phyloP scores from a whole-genome alignment of 2,888 invertebrate genomes.

The Trichopoda pennipes region DNA sequence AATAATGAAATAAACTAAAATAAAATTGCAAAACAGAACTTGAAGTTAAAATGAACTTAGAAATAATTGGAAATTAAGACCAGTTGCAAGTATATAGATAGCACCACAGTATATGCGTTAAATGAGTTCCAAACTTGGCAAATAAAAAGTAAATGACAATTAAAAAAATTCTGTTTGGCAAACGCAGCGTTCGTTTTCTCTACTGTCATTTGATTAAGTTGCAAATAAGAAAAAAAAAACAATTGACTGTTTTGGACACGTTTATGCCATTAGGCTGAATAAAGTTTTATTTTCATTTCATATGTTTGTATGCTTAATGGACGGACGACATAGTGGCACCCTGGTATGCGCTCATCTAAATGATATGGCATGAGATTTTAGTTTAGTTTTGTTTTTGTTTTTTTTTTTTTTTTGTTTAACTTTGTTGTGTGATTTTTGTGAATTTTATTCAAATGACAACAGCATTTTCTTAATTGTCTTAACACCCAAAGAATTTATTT shows the following conservation, averaged over 20 bases:
- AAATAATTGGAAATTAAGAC: conserved; percentile 57
- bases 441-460: conserved; percentile 24
- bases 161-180: conserved; percentile 42
- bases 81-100: conserved; percentile 44
- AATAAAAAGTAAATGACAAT: conserved; percentile 44
- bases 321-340: conserved; percentile 11
- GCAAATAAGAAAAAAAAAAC: conserved; percentile 15
- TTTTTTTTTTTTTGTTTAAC: no score
- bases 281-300: conserved; percentile 41
- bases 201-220: conserved; percentile 30
- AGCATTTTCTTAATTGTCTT: conserved; percentile 32
- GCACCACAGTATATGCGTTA: neutral
- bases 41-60: conserved; percentile 23
- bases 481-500: conserved; percentile 11
- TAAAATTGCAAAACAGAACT: neutral
- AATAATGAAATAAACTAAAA: no score
- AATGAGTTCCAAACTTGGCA: conserved; percentile 40
- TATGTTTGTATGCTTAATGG: conserved; percentile 17
- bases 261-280: conserved; percentile 64
- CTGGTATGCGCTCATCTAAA: conserved; percentile 5
- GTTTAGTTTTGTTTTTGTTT: conserved; percentile 16
- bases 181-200: conserved; percentile 29
- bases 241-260: conserved; percentile 58
- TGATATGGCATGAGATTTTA: conserved; percentile 53
- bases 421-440: no score